phyloP scores from a whole-genome alignment of 2,797 vertebrate species.

The Ctenosaura bakeri region DNA sequence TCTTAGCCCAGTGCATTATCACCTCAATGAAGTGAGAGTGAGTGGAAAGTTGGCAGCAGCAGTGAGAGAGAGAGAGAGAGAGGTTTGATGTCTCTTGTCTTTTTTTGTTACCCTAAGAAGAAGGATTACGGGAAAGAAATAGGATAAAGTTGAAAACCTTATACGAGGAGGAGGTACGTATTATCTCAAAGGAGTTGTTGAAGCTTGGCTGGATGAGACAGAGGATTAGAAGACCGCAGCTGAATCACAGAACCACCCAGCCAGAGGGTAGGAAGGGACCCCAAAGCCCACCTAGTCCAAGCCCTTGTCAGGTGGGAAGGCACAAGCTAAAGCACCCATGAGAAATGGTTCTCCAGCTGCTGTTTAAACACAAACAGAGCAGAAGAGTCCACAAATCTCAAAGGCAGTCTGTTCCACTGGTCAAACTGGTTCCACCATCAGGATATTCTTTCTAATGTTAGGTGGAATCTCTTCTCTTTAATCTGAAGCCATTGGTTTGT shows the following conservation, averaged over 20 bases:
- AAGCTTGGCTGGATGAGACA: too few relatives aligned
- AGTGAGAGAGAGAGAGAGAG: too few relatives aligned
- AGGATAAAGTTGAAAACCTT: too few relatives aligned
- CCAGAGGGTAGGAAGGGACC: background rate
- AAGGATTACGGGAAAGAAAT: too few relatives aligned
- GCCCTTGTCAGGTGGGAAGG: too few relatives aligned
- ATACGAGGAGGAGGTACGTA: too few relatives aligned
- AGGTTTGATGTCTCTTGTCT: background rate
- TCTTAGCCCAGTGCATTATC: background rate
- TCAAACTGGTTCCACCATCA: background rate
- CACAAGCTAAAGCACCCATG: too few relatives aligned
- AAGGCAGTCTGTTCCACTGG: background rate
- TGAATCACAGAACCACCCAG: background rate
- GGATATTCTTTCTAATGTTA: too few relatives aligned
- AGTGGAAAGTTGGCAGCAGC: background rate
- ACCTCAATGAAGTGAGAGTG: background rate
- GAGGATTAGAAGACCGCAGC: background rate
- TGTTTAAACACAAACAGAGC: background rate
- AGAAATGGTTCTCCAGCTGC: too few relatives aligned
- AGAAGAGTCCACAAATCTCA: background rate
- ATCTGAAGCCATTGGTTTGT: background rate
- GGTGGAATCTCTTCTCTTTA: background rate
- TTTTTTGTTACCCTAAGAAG: fast-evolving
- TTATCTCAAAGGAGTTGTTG: too few relatives aligned
- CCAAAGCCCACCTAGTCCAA: background rate